A percentile compares a stretch with the other conserved stretches of the same genome.
phyloP scores from a whole-genome alignment of 2,888 invertebrate genomes.

The Eurois occulta region DNA sequence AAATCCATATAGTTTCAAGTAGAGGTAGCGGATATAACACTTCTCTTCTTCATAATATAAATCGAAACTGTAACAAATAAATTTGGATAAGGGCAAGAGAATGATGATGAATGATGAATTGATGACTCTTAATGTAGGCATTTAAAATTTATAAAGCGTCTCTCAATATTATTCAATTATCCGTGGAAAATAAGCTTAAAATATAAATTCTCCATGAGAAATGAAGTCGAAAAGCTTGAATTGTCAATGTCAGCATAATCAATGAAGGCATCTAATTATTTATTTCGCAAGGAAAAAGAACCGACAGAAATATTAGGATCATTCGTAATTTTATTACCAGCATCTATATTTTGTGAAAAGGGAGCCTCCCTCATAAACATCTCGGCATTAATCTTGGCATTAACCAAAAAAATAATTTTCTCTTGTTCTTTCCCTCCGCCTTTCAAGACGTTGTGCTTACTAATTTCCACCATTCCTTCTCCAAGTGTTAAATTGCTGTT shows the following conservation, averaged over 20 bases:
- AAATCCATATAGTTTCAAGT: too few species aligned
- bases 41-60: too few species aligned
- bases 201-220: neutral
- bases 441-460: constrained; percentile 28
- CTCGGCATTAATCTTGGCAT: constrained; percentile 39
- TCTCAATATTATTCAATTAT: neutral
- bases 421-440: constrained; percentile 20
- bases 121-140: too few species aligned
- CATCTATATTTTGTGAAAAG: constrained; percentile 31
- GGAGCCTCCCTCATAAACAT: constrained; percentile 30
- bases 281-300: constrained; percentile 14
- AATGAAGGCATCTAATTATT: constrained; percentile 31
- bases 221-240: neutral
- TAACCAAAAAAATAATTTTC: constrained; percentile 35
- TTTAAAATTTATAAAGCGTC: neutral
- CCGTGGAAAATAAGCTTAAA: too few species aligned
- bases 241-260: constrained; percentile 25
- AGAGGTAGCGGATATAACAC: too few species aligned
- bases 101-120: too few species aligned
- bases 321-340: constrained; percentile 55
- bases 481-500: constrained; percentile 49
- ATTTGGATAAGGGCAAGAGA: too few species aligned
- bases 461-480: constrained; percentile 45
- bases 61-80: too few species aligned
- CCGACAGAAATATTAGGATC: constrained; percentile 35